phyloP scores from a whole-genome alignment of 2,113 vertebrate species.

The Cyphotilapia sp. region DNA sequence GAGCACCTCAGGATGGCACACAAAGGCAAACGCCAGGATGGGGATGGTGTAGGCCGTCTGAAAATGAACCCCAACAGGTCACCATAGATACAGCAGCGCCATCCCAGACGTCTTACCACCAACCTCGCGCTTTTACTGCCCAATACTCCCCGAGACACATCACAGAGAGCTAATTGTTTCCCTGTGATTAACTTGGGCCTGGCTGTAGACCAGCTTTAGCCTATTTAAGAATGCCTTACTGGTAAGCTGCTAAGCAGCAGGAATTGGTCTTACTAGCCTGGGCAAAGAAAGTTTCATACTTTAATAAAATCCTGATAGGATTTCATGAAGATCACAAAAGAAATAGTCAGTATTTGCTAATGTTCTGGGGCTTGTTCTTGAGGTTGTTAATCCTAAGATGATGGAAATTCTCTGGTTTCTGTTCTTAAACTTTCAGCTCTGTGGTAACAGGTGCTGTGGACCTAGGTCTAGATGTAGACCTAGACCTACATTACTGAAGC shows the following conservation, averaged over 20 bases:
- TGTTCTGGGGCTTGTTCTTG: neutral
- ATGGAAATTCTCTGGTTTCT: neutral
- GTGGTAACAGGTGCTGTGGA: neutral
- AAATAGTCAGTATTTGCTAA: neutral
- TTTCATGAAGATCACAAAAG: neutral
- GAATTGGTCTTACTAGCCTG: neutral
- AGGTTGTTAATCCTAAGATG: neutral
- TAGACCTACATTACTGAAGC: neutral
- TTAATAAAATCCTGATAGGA: constrained; percentile 3
- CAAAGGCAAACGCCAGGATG: constrained; percentile 98
- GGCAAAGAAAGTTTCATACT: constrained; percentile 1
- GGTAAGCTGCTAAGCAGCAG: constrained; percentile 35
- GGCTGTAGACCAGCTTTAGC: constrained; percentile 36
- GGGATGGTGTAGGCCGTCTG: constrained; percentile 98
- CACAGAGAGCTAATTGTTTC: constrained; percentile 67
- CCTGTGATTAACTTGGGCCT: constrained; percentile 58
- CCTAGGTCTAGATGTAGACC: neutral
- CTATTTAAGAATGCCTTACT: constrained; percentile 46
- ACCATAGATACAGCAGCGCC: constrained; percentile 67
- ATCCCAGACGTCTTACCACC: constrained; percentile 55
- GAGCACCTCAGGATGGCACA: constrained; percentile 97
- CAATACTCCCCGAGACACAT: constrained; percentile 47
- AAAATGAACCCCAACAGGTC: constrained; percentile 66
- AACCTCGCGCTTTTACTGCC: constrained; percentile 45
- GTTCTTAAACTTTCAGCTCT: neutral